A percentile compares a stretch with the other conserved stretches of the same genome.
These are phyloP conservation scores for Thunnus thynnus DNA, from an alignment of 2,113 vertebrate genomes.

Conservation along the genomic window DNA sequence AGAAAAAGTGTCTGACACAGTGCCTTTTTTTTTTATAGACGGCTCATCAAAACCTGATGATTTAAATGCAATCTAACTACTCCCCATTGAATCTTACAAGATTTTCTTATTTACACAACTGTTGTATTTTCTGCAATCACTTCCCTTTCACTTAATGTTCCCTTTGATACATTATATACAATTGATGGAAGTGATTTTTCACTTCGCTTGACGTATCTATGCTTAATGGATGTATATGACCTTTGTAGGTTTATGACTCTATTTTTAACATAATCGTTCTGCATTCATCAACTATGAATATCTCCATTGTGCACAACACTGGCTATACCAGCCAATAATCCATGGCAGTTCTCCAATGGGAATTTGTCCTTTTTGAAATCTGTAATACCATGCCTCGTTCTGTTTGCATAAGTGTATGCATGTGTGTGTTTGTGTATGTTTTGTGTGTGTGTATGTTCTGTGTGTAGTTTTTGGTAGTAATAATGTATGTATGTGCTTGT, in stretches of 20 bases:
- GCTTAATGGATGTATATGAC: conserved; percentile 19
- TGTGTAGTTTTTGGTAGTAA: background rate
- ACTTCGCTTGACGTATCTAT: conserved; percentile 1
- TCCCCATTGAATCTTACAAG: background rate
- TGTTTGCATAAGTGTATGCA: conserved; percentile 31
- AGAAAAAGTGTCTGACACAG: too few relatives aligned
- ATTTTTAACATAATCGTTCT: conserved; percentile 30
- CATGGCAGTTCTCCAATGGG: conserved; percentile 50
- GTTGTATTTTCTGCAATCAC: conserved; percentile 7
- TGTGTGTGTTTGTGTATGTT: conserved; percentile 1
- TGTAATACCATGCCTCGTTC: conserved; percentile 55
- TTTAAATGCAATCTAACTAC: conserved; percentile 28
- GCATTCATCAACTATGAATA: conserved; percentile 30
- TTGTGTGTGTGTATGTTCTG: conserved; percentile 14
- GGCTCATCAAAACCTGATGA: conserved; percentile 3
- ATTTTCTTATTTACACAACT: conserved; percentile 3
- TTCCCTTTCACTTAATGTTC: background rate
- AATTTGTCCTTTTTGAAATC: conserved; percentile 62
- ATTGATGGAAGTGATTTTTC: conserved; percentile 3
- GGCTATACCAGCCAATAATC: conserved; percentile 57
- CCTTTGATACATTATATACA: background rate
- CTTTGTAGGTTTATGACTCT: conserved; percentile 33
- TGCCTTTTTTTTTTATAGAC: too few relatives aligned
- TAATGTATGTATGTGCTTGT: background rate
- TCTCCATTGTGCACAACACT: conserved; percentile 41